Evolutionary conservation across 2,888 invertebrate genomes (phyloP).

Genomic region (Laspeyria flexula): DNA sequence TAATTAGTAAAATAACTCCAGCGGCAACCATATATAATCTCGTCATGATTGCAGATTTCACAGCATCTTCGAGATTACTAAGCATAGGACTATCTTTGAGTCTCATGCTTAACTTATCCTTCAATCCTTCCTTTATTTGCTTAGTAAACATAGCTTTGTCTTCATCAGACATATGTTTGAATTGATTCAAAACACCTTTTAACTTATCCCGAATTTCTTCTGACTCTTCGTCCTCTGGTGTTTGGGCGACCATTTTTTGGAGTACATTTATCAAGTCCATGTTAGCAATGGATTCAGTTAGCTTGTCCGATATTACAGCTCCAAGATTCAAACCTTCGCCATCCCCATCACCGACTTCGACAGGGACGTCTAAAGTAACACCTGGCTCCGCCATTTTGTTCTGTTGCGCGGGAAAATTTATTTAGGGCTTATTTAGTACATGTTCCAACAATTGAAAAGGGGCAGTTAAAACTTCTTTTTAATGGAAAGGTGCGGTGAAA

Average conservation of each 20-base stretch:
- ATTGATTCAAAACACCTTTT: slow-evolving; percentile 60
- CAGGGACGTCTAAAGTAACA: slow-evolving; percentile 1
- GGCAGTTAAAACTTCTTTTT: too few relatives aligned
- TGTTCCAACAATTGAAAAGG: too few relatives aligned
- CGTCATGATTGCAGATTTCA: slow-evolving; percentile 59
- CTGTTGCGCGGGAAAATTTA: slow-evolving; percentile 18
- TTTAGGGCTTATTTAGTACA: not conserved
- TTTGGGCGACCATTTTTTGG: slow-evolving; percentile 63
- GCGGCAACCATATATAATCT: slow-evolving; percentile 61
- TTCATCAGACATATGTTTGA: slow-evolving; percentile 58
- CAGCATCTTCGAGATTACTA: slow-evolving; percentile 62
- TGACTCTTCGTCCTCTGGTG: slow-evolving; percentile 65
- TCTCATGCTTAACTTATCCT: slow-evolving; percentile 58
- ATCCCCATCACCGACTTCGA: not conserved
- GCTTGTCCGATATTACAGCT: slow-evolving; percentile 59
- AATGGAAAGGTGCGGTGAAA: too few relatives aligned
- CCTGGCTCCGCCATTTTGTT: slow-evolving; percentile 42
- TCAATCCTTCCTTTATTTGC: slow-evolving; percentile 68
- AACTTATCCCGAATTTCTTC: slow-evolving; percentile 62
- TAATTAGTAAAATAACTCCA: slow-evolving; percentile 59
- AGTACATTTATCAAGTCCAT: slow-evolving; percentile 67
- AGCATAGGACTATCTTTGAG: slow-evolving; percentile 58
- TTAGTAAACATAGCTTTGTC: slow-evolving; percentile 66
- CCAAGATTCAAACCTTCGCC: slow-evolving; percentile 52
- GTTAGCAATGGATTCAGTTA: slow-evolving; percentile 66